phyloP scores from a whole-genome alignment of 2,888 invertebrate species.

The Eudasyphora cyanicolor region DNA sequence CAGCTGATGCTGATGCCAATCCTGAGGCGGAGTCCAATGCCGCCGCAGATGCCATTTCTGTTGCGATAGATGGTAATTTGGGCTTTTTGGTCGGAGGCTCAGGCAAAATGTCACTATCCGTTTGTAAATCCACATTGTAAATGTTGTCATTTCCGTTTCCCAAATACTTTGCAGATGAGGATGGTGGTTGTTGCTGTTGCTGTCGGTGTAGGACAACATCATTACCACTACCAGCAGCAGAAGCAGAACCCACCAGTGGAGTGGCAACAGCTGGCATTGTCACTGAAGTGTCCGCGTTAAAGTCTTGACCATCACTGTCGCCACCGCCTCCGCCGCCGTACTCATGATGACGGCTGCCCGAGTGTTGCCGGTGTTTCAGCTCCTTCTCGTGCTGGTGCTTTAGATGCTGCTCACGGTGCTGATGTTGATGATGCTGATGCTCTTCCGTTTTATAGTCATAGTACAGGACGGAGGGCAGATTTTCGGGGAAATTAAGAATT shows the following conservation, averaged over 20 bases:
- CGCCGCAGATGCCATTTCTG: conserved; percentile 50
- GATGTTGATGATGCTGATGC: conserved; percentile 78
- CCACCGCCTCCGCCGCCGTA: conserved; percentile 39
- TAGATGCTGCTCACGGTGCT: conserved; percentile 76
- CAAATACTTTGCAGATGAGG: conserved; percentile 51
- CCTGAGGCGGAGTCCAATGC: no score
- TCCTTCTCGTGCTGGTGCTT: conserved; percentile 72
- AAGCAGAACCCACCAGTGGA: background rate
- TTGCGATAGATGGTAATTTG: conserved; percentile 64
- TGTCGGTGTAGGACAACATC: conserved; percentile 7
- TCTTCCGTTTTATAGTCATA: conserved; percentile 79
- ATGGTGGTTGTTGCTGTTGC: conserved; percentile 45
- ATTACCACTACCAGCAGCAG: conserved; percentile 1
- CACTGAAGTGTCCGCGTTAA: conserved; percentile 50
- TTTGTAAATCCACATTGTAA: conserved; percentile 72
- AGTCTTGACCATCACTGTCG: conserved; percentile 43
- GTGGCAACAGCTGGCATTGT: conserved; percentile 40
- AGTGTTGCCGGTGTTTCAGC: conserved; percentile 63
- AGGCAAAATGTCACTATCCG: conserved; percentile 77
- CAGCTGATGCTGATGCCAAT: conserved; percentile 38
- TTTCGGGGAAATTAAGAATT: conserved; percentile 78
- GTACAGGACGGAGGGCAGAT: conserved; percentile 77
- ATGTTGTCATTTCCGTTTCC: conserved; percentile 66
- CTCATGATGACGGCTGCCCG: conserved; percentile 57
- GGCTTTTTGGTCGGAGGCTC: conserved; percentile 77